Evolutionary conservation across 2,113 vertebrate species (phyloP), one percentile per base, ranked within the genome.

Genomic region (Gallinago paraguaiae): DNA sequence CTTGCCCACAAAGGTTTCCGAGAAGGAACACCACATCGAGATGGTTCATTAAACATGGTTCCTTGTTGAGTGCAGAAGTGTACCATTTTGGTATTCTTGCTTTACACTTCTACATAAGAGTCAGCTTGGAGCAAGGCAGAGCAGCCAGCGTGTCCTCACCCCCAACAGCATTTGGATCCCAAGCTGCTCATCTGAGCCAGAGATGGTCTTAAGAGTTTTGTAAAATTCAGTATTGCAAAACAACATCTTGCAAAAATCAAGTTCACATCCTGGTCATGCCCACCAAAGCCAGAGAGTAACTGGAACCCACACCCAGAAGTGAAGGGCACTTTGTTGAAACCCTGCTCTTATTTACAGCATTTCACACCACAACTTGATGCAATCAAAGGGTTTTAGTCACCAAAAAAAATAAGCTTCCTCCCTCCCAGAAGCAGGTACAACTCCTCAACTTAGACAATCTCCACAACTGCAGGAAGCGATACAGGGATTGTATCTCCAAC

Each of bases 221-320:
- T 87, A 79, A 92, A 83, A 78, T 3, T 77, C 51, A 25, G 33
- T 39, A 27, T 96, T 95, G 74, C 93, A 87, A 91, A 95, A 97
- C 60, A 91, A 67, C 8, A 0, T 84, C 72, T 95, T 93, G 77
- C 83, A 89, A 86, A 91, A 96, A 68, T 57, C 53, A 75, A 20
- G 74, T 35, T 95, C 57, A 76, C 35, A 20, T 65, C 35, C 27
- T n/a, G 69, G 23, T 24, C 35, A 27, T 91, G 67, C 48, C 61
- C 39, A 89, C 5, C 10, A 94, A 80, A 79, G 50, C 16, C 70
- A 46, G 20, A 82, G 33, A 64, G 68, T 68, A 48, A 96, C 83
- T 86, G 86, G 81, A 93, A 95, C 48, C 69, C 89, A 95, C 89
- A 48, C 83, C 91, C 89, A 96, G 48, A 96, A 88, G 13, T 2